Percentiles rank a stretch among this genome's conserved stretches.
Evolutionary conservation across 2,888 invertebrate genomes (phyloP).

Genomic region (Cerastis leucographa): DNA sequence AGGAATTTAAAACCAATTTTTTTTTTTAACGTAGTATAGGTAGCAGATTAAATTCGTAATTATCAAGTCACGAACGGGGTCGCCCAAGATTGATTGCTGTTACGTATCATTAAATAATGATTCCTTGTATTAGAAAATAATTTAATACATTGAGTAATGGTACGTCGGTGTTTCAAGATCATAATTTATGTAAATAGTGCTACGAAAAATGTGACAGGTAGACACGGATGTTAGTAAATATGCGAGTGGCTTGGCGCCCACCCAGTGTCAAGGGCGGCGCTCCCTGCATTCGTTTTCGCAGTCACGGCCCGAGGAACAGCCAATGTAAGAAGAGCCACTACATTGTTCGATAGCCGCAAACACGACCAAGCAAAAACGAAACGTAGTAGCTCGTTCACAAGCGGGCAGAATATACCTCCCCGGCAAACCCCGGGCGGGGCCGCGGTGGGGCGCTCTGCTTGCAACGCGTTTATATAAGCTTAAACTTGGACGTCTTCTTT

Average conservation of each 20-base stretch:
- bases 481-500: constrained; percentile 75
- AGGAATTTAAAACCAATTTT: constrained; percentile 9
- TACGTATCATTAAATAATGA: constrained; percentile 44
- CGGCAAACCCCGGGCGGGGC: constrained; percentile 66
- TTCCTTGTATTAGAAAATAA: constrained; percentile 35
- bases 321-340: constrained; percentile 72
- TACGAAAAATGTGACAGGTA: constrained; percentile 48
- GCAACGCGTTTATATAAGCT: constrained; percentile 72
- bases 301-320: constrained; percentile 58
- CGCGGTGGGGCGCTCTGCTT: constrained; percentile 65
- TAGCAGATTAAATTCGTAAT: constrained; percentile 38
- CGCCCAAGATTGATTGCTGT: constrained; percentile 42
- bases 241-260: constrained; percentile 73
- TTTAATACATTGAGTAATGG: constrained; percentile 39
- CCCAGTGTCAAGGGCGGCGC: constrained; percentile 85
- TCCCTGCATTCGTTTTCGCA: constrained; percentile 68
- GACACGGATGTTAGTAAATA: constrained; percentile 77
- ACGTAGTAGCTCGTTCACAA: constrained; percentile 67
- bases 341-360: constrained; percentile 64
- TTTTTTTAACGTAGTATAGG: constrained; percentile 20
- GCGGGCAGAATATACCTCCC: constrained; percentile 64
- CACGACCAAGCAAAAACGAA: constrained; percentile 56
- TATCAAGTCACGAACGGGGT: constrained; percentile 39
- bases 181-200: constrained; percentile 45
- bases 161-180: constrained; percentile 29